Conservation (phyloP, 2,113 vertebrate genomes). For the Eudorcas thomsonii region DNA sequence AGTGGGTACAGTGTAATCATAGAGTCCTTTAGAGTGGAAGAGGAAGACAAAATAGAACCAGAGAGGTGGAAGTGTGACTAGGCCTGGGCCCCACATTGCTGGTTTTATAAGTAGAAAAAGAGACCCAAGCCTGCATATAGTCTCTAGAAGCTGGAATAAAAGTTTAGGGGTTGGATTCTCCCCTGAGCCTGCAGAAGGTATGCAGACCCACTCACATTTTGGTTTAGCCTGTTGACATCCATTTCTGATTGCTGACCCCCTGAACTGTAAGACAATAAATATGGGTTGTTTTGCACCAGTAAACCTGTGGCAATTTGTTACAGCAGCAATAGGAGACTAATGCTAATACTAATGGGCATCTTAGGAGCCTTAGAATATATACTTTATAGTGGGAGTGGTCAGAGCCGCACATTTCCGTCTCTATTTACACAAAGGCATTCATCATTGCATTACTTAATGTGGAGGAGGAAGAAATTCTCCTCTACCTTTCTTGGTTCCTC, state of each 20-base stretch:
- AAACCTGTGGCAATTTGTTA: not conserved
- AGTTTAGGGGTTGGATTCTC: not conserved
- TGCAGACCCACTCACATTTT: not conserved
- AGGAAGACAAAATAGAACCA: not conserved
- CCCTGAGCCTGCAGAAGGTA: not conserved
- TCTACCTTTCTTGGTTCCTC: not conserved
- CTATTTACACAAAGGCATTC: not conserved
- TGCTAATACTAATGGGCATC: not conserved
- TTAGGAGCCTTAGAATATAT: not conserved
- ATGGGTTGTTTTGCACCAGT: not conserved
- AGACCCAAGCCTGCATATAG: no score
- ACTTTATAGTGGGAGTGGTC: not conserved
- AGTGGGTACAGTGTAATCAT: not conserved
- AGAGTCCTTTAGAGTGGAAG: not conserved
- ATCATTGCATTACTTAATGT: rapidly evolving
- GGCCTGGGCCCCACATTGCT: not conserved
- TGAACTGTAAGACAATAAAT: not conserved
- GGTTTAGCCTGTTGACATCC: not conserved
- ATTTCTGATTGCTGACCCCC: not conserved
- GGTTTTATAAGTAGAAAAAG: not conserved
- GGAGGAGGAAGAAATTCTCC: not conserved
- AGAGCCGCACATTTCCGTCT: not conserved
- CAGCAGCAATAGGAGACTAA: not conserved
- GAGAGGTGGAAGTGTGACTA: not conserved
- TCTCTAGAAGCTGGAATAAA: not conserved